phyloP scores from a whole-genome alignment of 2,797 vertebrate species.

The Austrolebias charrua region DNA sequence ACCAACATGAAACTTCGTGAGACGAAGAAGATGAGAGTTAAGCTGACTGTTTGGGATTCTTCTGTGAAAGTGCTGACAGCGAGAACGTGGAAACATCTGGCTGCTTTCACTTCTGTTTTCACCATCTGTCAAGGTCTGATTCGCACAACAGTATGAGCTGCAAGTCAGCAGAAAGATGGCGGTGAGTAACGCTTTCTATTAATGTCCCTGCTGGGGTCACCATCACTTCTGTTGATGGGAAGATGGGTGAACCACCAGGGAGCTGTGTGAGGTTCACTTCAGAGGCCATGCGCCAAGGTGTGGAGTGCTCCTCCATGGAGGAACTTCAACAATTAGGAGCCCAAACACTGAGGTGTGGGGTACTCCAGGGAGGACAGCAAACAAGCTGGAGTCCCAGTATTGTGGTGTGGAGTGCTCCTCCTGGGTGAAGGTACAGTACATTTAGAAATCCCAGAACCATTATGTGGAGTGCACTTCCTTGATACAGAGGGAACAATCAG shows the following conservation, averaged over 20 bases:
- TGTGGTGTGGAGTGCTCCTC: too few species aligned
- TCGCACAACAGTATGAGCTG: constrained; percentile 50
- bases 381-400: too few species aligned
- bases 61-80: constrained; percentile 44
- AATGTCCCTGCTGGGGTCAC: constrained; percentile 16
- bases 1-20: background rate
- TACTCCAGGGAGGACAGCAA: too few species aligned
- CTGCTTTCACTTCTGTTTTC: constrained; percentile 67
- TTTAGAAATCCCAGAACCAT: too few species aligned
- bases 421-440: too few species aligned
- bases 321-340: background rate
- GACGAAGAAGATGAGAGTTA: background rate
- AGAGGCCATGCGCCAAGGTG: background rate
- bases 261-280: too few species aligned
- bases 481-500: background rate
- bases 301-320: background rate
- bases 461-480: background rate
- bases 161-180: constrained; percentile 48
- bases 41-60: constrained; percentile 11
- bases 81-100: constrained; percentile 60
- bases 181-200: constrained; percentile 48
- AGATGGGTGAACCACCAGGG: background rate
- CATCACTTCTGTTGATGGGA: background rate
- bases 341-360: too few species aligned
- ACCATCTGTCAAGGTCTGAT: constrained; percentile 18